Base-by-base conservation (phyloP, 2,888 invertebrate species). In the Limnephilus auricula region DNA sequence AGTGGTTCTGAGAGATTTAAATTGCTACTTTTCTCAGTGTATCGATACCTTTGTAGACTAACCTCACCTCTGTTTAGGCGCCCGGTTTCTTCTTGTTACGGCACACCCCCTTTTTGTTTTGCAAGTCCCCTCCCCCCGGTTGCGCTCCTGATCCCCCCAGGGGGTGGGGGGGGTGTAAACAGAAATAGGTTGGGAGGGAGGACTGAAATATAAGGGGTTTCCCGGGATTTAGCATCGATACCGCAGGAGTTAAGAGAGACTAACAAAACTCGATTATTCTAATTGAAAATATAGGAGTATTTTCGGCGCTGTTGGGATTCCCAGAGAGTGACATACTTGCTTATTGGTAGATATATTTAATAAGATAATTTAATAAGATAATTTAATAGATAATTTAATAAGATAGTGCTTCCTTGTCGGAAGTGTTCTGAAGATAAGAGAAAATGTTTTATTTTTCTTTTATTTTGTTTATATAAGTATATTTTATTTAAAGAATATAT, bases 1-100 rank as follows among this genome's bases (percentile, higher is more conserved):
- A 65, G n/a, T 25, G n/a, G 25, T n/a, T 65, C 25, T 6, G 25
- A 65, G 25, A 65, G 2, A 65, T 18, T 50, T 65, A n/a, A 65
- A 25, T 65, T n/a, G 65, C 18, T 65, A 65, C 6, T 65, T 25
- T 65, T 6, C 6, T 9, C 9, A 65, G 18, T 65, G 65, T 25
- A 25, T 65, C 65, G 65, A 65, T 65, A 65, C 65, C 65, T 65
- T n/a, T 10, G 65, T 25, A 25, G 65, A 65, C 65, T 6, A 18
- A 6, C 65, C 25, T 65, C n/a, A 25, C 65, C 65, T 65, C 25
- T 40, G 5, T n/a, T 40, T 37, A 85, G 85, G 85, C 85, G 85
- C 85, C 85, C 85, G 30, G 15, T 45, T 85, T 85, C 85, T 85
- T 85, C 37, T 40, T 30, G 85, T 85, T 45, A n/a, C 13, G 85